Conservation (phyloP, 2,797 vertebrate genomes). For the Hirundo rustica region DNA sequence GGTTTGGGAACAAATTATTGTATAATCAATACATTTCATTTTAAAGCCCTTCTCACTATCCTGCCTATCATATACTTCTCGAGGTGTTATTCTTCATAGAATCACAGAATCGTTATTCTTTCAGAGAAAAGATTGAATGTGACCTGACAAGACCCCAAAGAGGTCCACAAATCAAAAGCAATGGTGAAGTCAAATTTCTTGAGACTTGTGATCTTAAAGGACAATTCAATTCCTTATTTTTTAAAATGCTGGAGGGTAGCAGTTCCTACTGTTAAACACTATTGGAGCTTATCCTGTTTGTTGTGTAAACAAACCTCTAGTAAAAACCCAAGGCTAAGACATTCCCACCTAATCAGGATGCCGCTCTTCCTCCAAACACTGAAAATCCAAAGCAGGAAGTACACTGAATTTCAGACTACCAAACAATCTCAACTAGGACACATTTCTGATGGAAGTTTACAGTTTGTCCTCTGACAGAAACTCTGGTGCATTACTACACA, state of each 20-base stretch:
- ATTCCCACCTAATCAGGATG: background rate
- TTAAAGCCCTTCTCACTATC: conserved; percentile 41
- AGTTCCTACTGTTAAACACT: background rate
- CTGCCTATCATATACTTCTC: conserved; percentile 48
- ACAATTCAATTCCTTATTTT: background rate
- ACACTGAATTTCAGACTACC: background rate
- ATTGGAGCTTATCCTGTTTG: background rate
- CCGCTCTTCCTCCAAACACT: background rate
- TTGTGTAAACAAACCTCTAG: background rate
- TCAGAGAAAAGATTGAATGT: conserved; percentile 45
- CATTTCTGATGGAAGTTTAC: background rate
- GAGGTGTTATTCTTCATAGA: background rate
- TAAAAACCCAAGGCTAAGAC: background rate
- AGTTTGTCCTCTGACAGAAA: background rate
- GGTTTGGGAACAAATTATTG: conserved; percentile 56
- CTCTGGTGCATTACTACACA: background rate
- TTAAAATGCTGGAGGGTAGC: background rate
- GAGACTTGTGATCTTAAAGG: background rate
- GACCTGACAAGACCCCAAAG: conserved; percentile 34
- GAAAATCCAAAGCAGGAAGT: background rate
- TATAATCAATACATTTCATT: conserved; percentile 63
- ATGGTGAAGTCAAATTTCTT: background rate
- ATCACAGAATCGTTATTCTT: conserved; percentile 6
- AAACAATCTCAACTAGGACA: background rate
- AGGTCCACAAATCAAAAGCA: conserved; percentile 52